Evolutionary conservation across 1,140 invertebrate genomes (phyloP), one percentile per base, ranked within the genome.

Genomic region (Pseudomyrmex sp.): DNA sequence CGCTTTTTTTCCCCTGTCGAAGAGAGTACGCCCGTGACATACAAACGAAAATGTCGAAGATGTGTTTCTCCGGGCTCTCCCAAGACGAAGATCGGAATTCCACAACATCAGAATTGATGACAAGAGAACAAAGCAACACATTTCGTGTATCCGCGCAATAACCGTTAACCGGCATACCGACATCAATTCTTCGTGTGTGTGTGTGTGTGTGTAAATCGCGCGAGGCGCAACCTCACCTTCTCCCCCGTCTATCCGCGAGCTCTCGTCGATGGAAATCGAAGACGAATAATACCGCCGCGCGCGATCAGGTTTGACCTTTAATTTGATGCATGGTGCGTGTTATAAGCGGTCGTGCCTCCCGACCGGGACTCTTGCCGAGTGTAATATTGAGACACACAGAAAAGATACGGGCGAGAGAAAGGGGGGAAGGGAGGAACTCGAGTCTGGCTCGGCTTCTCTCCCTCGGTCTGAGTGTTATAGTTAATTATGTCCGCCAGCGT

Each of bases 401-500:
- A 69, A 58, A 46, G 46, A 23, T 26, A 54, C 52, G 52, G 15
- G 58, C 13, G 15, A 59, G 56, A 15, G 20, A n/a, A 26, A 2
- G 26, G 26, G 26, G 2, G 23, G 2, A 2, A 2, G 23, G 23
- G 23, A 23, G 1, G 2, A 26, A 26, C 26, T 3, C 26, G 26
- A 26, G 26, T 26, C 26, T 26, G 26, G 26, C 50, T n/a, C 54
- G 61, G 68, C 18, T 63, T 79, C 68, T 13, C 13, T 13, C 3
- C 61, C 52, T 56, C 72, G 54, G 26, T 74, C 52, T 10, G 15
- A 13, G 79, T 63, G 83, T 88, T 86, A 86, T 82, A 88, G 88
- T 91, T 91, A 91, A 89, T 88, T 88, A 90, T 85, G 76, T 86
- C 84, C 85, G 79, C 88, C 73, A 86, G 85, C 85, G 86, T 72